A percentile compares a stretch with the other conserved stretches of the same genome.
Evolutionary conservation across 1,140 invertebrate genomes (phyloP).

Genomic region (Paraescarpia echinospica): DNA sequence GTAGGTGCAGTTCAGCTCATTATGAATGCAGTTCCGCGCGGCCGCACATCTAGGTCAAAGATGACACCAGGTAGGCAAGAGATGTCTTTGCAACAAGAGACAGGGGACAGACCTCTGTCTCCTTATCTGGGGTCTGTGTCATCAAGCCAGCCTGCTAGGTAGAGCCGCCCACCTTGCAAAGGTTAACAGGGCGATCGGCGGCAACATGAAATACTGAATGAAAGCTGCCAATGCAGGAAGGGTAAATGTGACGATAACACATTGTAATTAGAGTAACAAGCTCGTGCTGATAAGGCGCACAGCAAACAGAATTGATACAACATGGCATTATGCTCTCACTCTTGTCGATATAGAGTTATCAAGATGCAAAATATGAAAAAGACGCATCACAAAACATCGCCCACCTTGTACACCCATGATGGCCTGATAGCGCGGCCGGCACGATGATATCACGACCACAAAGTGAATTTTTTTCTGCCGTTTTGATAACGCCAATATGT

Average conservation of each 20-base stretch:
- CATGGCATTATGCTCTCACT: not conserved
- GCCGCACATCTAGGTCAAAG: not conserved
- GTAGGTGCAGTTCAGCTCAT: not conserved
- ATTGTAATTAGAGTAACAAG: constrained; percentile 6
- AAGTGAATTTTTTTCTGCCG: not conserved
- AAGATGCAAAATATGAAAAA: not conserved
- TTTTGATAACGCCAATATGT: not conserved
- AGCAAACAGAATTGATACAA: not conserved
- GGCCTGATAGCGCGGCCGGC: not conserved
- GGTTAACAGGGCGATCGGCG: not conserved
- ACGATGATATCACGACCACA: not conserved
- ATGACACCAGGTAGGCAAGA: not conserved
- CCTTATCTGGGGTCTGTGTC: not conserved
- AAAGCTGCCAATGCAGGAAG: not conserved
- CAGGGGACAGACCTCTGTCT: not conserved
- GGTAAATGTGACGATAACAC: not conserved
- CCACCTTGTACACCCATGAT: not conserved
- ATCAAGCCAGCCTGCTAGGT: not conserved
- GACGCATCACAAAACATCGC: not conserved
- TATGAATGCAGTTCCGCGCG: not conserved
- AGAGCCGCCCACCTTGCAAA: not conserved
- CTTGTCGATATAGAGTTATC: not conserved
- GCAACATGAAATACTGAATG: not conserved
- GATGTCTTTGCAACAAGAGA: not conserved
- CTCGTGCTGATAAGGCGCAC: not conserved